Evolutionary conservation across 2,888 invertebrate genomes (phyloP).

Genomic region (Stramonita haemastoma): DNA sequence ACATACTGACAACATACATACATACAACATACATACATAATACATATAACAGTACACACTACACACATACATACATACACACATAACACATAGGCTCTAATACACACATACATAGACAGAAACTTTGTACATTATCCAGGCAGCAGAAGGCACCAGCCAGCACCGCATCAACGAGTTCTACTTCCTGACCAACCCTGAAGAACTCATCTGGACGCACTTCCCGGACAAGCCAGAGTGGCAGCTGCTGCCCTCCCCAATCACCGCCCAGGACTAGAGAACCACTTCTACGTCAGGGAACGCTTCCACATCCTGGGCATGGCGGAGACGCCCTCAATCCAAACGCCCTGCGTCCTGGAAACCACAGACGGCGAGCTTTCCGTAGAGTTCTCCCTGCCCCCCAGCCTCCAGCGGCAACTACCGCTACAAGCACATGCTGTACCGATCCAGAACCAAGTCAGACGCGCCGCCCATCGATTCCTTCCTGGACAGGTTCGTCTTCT

Average conservation of each 20-base stretch:
- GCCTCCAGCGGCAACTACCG: constrained; percentile 61
- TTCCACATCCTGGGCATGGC: constrained; percentile 70
- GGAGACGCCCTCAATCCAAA: constrained; percentile 51
- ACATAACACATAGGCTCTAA: no score
- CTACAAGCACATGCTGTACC: constrained; percentile 73
- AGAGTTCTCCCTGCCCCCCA: constrained; percentile 63
- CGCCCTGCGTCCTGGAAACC: constrained; percentile 61
- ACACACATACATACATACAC: no score
- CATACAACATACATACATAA: no score
- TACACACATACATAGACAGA: no score
- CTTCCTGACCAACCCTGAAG: constrained; percentile 74
- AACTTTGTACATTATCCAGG: neutral
- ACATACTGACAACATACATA: no score
- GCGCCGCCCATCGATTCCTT: constrained; percentile 58
- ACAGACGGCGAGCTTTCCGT: constrained; percentile 69
- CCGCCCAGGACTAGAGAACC: constrained; percentile 65
- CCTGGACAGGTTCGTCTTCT: constrained; percentile 72
- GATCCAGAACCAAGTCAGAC: constrained; percentile 51
- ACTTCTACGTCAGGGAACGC: constrained; percentile 72
- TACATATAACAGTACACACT: no score
- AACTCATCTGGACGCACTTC: constrained; percentile 73
- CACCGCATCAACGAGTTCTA: constrained; percentile 76
- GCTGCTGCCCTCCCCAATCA: constrained; percentile 64
- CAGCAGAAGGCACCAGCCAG: constrained; percentile 64
- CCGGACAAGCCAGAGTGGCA: constrained; percentile 74